Evolutionary conservation across 2,888 invertebrate genomes (phyloP).

Genomic region (Sarcophaga caerulescens): DNA sequence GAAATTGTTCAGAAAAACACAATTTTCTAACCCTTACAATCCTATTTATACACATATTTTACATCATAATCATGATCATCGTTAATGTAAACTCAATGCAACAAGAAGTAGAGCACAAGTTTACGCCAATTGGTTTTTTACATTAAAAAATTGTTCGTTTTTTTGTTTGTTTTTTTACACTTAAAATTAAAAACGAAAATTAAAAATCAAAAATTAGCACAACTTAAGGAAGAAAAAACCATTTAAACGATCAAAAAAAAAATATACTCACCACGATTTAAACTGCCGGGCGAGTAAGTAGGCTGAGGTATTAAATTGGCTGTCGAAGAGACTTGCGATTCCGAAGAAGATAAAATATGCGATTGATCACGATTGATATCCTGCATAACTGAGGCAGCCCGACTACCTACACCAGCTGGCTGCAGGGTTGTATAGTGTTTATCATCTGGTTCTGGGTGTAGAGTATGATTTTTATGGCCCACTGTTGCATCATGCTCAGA

Average conservation of each 20-base stretch:
- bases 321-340: conserved; percentile 75
- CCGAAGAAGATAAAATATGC: conserved; percentile 82
- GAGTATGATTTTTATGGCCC: not conserved
- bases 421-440: conserved; percentile 94
- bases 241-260: not conserved
- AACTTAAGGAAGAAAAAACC: conserved; percentile 58
- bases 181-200: conserved; percentile 44
- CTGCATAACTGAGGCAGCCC: conserved; percentile 91
- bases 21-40: too few species aligned
- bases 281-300: conserved; percentile 89
- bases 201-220: conserved; percentile 39
- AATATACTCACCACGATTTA: conserved; percentile 87
- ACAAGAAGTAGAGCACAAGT: conserved; percentile 79
- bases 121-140: conserved; percentile 72
- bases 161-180: not conserved
- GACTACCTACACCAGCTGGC: conserved; percentile 90
- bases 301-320: conserved; percentile 81
- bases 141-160: conserved; percentile 4
- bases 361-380: conserved; percentile 87
- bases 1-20: too few species aligned
- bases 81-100: conserved; percentile 78
- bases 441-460: conserved; percentile 76
- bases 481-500: conserved; percentile 35
- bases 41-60: too few species aligned
- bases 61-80: too few species aligned